Evolutionary conservation across 1,140 invertebrate species (phyloP), one percentile per base, ranked within the genome.

Genomic region (Anagrus nilaparvatae): DNA sequence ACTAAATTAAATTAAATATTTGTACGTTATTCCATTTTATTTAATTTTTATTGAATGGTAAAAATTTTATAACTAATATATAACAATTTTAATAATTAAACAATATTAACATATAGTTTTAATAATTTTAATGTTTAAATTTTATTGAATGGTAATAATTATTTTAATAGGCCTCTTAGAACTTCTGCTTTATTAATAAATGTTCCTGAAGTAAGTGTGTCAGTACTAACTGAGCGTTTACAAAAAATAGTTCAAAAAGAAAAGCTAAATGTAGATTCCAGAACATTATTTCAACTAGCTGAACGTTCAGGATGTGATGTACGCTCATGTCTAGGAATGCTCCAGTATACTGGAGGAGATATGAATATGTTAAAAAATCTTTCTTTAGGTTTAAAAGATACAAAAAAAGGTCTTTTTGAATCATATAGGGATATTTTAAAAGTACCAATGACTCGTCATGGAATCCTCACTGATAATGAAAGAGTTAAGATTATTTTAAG

Each of bases 271-370:
- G 76, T 82, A 1, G 84, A 91, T 60, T 63, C 78, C 40, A 70
- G 77, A 12, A 69, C 79, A 13, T 70, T 94, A 44, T 62, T 82
- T 33, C 74, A 79, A 14, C 65, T 95, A 31, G 83, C 81, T 46
- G 81, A 90, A 49, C 88, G 85, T 57, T 80, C 85, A 1, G 76
- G 79, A 32, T 85, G 87, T 62, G 90, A 95, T 68, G 82, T 95
- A n/a, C 70, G 90, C 31, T 81, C 87, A 12, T 94, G 90, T 68
- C 72, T 95, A 9, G 84, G 86, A 24, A 77, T 87, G 13, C 69
- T 95, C 40, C 87, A 93, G 59, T 91, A 88, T 59, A 78, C 82
- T 49, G 60, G 61, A 27, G 60, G 61, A 27, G 44, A 54, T 21
- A 20, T 50, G 25, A 48, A 57, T 42, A 41, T 59, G 14, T 47